Evolutionary conservation across 2,797 vertebrate genomes (phyloP).

Genomic region (Tauraco hartlaubi): DNA sequence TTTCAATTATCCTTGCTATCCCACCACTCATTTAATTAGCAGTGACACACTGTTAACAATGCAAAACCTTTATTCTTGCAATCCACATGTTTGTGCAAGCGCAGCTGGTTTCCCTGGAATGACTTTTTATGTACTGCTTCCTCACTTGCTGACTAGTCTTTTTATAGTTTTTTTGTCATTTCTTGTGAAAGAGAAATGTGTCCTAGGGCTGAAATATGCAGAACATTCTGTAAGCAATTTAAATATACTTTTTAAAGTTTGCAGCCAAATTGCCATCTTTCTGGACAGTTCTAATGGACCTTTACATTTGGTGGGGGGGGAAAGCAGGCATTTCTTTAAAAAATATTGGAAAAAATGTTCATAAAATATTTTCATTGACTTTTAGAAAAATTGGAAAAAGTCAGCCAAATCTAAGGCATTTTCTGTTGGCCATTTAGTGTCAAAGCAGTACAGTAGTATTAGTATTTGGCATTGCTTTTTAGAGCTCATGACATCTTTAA

Average conservation of each 20-base stretch:
- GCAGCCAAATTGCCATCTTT: background rate
- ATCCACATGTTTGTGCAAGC: background rate
- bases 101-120: background rate
- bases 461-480: background rate
- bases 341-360: background rate
- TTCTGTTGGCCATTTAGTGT: background rate
- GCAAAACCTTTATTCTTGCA: background rate
- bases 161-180: background rate
- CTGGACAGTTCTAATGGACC: background rate
- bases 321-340: rapidly evolving
- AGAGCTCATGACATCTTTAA: background rate
- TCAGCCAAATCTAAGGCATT: background rate
- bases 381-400: background rate
- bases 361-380: background rate
- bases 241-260: background rate
- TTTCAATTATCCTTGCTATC: background rate
- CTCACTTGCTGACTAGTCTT: background rate
- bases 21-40: background rate
- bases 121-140: background rate
- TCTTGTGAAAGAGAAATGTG: background rate
- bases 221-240: background rate
- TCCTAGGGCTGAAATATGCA: background rate
- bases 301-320: background rate
- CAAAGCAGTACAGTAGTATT: background rate
- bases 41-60: background rate